A percentile compares a stretch with the other conserved stretches of the same genome.
Conservation (phyloP, 2,113 vertebrate genomes). For the Argyrosomus japonicus region DNA sequence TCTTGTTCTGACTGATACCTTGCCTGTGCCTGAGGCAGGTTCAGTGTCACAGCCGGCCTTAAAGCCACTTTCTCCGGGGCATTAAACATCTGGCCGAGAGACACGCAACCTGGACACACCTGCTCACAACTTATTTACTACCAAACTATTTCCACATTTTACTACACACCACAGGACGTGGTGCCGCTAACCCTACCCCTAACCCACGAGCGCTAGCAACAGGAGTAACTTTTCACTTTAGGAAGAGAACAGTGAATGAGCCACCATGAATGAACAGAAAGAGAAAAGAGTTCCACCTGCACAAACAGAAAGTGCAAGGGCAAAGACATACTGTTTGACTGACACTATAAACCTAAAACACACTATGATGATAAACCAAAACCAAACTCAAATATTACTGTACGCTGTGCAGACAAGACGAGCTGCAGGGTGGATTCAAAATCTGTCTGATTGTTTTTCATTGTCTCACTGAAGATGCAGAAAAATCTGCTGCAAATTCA, state of each 20-base stretch:
- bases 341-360: not conserved
- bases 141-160: too few relatives aligned
- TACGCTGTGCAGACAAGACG: not conserved
- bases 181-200: too few relatives aligned
- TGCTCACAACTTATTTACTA: too few relatives aligned
- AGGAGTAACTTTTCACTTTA: not conserved
- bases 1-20: not conserved
- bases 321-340: not conserved
- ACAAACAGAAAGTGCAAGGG: not conserved
- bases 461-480: not conserved
- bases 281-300: not conserved
- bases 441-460: not conserved
- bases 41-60: not conserved
- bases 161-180: too few relatives aligned
- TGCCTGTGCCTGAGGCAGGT: not conserved
- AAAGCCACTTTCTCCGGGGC: not conserved
- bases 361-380: not conserved
- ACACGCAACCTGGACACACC: not conserved
- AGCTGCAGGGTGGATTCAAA: not conserved
- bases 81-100: constrained; percentile 1
- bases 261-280: not conserved
- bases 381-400: not conserved
- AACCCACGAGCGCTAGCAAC: not conserved
- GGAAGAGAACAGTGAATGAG: not conserved
- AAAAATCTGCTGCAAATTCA: not conserved